Percentiles rank a stretch among this genome's conserved stretches.
Conservation (phyloP, 2,888 invertebrate species). For the Brenthis daphne region DNA sequence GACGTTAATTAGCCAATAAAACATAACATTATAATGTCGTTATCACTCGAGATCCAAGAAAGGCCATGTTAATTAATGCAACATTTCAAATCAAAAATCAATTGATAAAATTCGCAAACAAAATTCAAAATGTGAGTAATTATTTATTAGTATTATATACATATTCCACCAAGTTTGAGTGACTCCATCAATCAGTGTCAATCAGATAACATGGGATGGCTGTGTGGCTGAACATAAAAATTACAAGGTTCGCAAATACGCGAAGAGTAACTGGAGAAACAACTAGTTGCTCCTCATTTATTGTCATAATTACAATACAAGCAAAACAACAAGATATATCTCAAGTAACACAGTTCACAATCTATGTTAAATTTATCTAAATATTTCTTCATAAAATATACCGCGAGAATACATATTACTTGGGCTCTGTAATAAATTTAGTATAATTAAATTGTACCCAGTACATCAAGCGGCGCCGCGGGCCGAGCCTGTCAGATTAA, state of each 20-base stretch:
- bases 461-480: constrained; percentile 62
- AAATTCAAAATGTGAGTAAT: neutral
- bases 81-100: neutral
- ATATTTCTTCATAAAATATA: constrained; percentile 15
- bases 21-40: constrained; percentile 1
- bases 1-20: neutral
- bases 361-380: too few species aligned
- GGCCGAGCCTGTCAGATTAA: constrained; percentile 60
- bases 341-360: neutral
- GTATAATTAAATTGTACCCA: constrained; percentile 77
- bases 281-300: neutral
- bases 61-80: neutral
- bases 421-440: constrained; percentile 66
- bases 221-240: constrained; percentile 1
- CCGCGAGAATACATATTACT: constrained; percentile 56
- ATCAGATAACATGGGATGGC: neutral
- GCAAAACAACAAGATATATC: neutral
- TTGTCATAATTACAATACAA: neutral
- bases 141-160: constrained; percentile 9
- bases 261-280: neutral
- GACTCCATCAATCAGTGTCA: constrained; percentile 11
- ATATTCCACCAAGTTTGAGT: neutral
- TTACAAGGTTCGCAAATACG: neutral
- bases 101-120: constrained; percentile 1
- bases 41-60: neutral